Evolutionary conservation across 2,888 invertebrate species (phyloP).

Genomic region (Tinea pellionella): DNA sequence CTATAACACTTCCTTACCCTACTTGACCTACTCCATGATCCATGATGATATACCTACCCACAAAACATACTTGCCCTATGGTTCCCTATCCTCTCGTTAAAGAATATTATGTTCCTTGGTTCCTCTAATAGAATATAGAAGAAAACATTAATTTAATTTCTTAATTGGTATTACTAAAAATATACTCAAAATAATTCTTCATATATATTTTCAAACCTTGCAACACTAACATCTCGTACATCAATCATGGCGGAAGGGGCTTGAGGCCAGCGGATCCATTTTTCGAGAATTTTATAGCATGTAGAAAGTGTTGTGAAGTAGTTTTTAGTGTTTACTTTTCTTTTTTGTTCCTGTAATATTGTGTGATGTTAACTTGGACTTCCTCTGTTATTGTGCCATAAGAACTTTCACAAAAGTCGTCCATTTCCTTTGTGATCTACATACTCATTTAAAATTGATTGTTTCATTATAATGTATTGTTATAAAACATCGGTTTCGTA

Average conservation of each 20-base stretch:
- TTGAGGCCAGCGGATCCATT: slow-evolving; percentile 16
- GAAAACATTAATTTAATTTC: no score
- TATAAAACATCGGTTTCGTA: not conserved
- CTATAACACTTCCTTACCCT: no score
- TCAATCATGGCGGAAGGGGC: slow-evolving; percentile 17
- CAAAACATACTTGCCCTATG: no score
- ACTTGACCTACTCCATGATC: no score
- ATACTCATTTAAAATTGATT: slow-evolving; percentile 31
- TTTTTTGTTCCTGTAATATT: slow-evolving; percentile 4
- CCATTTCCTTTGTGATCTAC: slow-evolving; percentile 64
- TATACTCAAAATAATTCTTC: no score
- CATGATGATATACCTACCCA: no score
- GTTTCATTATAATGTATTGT: slow-evolving; percentile 9
- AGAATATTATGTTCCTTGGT: no score
- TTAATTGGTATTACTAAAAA: no score
- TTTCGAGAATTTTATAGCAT: slow-evolving; percentile 12
- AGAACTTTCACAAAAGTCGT: slow-evolving; percentile 5
- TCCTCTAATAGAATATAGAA: no score
- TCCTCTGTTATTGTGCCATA: slow-evolving; percentile 13
- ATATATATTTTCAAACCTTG: not conserved
- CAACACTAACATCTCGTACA: not conserved
- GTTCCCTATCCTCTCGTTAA: no score
- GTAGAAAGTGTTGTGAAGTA: slow-evolving; percentile 11
- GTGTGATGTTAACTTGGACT: slow-evolving; percentile 3
- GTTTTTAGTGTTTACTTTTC: slow-evolving; percentile 14